These are phyloP conservation scores for Nesometra sesokonis DNA, from an alignment of 35 echinoderm and acorn worm species.

Conservation along the genomic window DNA sequence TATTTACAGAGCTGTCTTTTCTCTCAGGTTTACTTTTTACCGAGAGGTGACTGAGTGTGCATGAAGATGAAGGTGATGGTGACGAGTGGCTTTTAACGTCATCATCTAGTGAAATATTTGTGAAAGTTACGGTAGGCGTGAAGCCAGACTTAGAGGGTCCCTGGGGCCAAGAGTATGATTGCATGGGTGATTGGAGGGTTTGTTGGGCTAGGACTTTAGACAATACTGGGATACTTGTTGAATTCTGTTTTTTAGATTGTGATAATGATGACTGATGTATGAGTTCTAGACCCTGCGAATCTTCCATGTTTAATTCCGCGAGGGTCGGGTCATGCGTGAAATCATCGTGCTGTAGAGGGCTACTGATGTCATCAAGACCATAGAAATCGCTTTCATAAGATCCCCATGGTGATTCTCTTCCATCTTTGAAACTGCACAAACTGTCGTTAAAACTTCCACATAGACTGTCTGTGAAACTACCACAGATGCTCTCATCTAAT, in stretches of 20 bases:
- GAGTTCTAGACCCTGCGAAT: conserved; percentile 46
- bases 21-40: not conserved
- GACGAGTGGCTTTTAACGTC: not conserved
- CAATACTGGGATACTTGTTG: not conserved
- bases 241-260: not conserved
- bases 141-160: not conserved
- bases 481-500: not conserved
- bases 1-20: not conserved
- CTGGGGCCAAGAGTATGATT: not conserved
- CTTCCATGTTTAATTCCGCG: conserved; percentile 92
- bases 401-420: conserved; percentile 2
- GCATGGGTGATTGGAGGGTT: conserved; percentile 13
- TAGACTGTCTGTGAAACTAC: not conserved
- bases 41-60: not conserved
- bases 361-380: conserved; percentile 33
- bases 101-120: not conserved
- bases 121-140: not conserved
- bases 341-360: conserved; percentile 33
- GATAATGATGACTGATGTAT: not conserved
- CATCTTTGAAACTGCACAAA: not conserved
- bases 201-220: not conserved
- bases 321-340: conserved; percentile 59
- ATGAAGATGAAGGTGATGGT: not conserved
- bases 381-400: conserved; percentile 42
- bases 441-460: conserved; percentile 5